These are phyloP conservation scores for Chanos chanos DNA, from an alignment of 2,797 vertebrate genomes.

Conservation along the genomic window DNA sequence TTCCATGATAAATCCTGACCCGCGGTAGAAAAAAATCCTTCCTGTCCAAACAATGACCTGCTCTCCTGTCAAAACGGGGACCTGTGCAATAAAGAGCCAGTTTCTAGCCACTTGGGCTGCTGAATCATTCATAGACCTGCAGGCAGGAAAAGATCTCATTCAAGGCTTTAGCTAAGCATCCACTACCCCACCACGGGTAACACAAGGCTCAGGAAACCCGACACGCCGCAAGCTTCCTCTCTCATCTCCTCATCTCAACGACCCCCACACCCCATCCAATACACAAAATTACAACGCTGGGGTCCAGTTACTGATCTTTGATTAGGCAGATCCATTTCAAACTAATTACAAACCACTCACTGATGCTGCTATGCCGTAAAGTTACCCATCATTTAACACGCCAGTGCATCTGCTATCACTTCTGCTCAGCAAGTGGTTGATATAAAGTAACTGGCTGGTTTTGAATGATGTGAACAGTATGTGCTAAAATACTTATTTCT, in stretches of 20 bases:
- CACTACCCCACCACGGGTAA: slow-evolving; percentile 61
- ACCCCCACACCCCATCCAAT: slow-evolving; percentile 46
- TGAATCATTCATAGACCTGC: slow-evolving; percentile 84
- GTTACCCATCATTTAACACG: too few species aligned
- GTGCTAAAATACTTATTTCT: too few species aligned
- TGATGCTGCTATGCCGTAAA: too few species aligned
- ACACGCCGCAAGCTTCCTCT: slow-evolving; percentile 34
- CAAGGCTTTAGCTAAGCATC: slow-evolving; percentile 62
- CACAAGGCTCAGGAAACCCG: slow-evolving; percentile 67
- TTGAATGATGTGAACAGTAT: too few species aligned
- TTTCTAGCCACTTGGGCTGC: slow-evolving; percentile 45
- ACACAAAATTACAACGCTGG: slow-evolving; percentile 65
- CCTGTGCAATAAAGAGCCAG: slow-evolving; percentile 50
- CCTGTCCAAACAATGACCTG: too few species aligned
- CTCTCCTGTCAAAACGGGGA: too few species aligned
- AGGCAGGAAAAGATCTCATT: slow-evolving; percentile 61
- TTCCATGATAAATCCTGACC: too few species aligned
- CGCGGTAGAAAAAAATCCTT: too few species aligned
- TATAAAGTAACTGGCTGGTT: too few species aligned
- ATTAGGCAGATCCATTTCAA: slow-evolving; percentile 69
- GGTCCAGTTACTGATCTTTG: slow-evolving; percentile 84
- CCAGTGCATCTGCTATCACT: too few species aligned
- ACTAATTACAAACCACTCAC: slow-evolving; percentile 56
- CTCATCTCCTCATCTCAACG: slow-evolving; percentile 38
- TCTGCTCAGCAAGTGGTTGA: too few species aligned